Base-by-base conservation (phyloP, 1,140 invertebrate genomes). In the Panonychus citri region DNA sequence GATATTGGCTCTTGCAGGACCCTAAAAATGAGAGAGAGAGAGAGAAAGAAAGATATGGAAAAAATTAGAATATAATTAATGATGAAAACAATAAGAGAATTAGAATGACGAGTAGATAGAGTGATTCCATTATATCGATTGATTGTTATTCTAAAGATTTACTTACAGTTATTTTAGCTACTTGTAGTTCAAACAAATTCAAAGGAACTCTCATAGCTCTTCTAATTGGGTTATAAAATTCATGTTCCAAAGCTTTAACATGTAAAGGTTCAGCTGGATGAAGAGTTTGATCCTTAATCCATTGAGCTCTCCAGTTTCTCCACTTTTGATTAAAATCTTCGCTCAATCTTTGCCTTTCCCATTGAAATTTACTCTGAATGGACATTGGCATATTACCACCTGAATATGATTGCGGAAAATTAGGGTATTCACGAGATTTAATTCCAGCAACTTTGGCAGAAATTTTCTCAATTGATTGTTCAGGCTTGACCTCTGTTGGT, bases 301-400 rank as follows among this genome's bases (percentile, higher is more conserved):
- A 89, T 66, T 86, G 76, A 60, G 77, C 79, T 57, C 85, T 75
- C 77, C 80, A 88, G 49, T 77, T 77, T 62, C 85, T 74, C 72
- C 88, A 85, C 15, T 77, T 78, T 65, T 80, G 71, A 12, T 77
- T 79, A 83, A 88, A 89, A 55, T 83, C 83, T 54, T 78, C 63
- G 10, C 30, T 49, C 26, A 82, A 71, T 66, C 85, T 75, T 70
- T 87, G 81, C 58, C 84, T 73, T 72, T 85, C 81, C 1, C 67
- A 67, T n/a, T 70, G 73, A 68, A 82, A 74, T 56, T 83, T 79
- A 2, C 83, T 82, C 56, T 71, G 73, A 62, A 89, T 81, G 54
- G 69, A 62, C 75, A 87, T 82, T 25, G 81, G 76, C 66, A 75
- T 77, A 25, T 64, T 60, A 43, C 63, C 62, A 42, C 50, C 39